Percentiles rank a stretch among this genome's conserved stretches.
Conservation (phyloP, 2,113 vertebrate species). For the Petromus typicus region DNA sequence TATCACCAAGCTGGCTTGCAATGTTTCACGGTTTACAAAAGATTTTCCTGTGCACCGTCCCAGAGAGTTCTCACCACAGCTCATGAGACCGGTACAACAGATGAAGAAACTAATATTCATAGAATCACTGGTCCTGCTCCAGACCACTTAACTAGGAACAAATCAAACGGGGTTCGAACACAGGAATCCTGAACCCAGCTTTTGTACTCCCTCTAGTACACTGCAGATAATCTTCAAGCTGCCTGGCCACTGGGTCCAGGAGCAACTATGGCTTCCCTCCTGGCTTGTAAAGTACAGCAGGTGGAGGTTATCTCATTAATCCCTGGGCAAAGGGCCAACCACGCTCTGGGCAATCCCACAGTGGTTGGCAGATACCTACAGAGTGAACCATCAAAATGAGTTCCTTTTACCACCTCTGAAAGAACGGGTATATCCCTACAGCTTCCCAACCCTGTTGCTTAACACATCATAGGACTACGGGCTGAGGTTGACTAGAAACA, state of each 20-base stretch:
- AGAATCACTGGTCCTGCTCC: background rate
- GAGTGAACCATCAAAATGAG: constrained; percentile 5
- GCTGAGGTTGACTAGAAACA: background rate
- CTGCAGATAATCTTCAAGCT: background rate
- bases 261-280: background rate
- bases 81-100: background rate
- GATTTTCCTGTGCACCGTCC: background rate
- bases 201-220: background rate
- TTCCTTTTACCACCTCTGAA: background rate
- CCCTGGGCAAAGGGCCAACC: constrained; percentile 34
- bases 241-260: background rate
- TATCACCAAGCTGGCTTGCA: background rate
- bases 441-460: background rate
- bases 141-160: background rate
- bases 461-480: background rate
- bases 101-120: background rate
- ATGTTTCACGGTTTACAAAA: background rate
- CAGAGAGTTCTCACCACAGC: background rate
- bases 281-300: constrained; percentile 12
- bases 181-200: background rate
- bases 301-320: constrained; percentile 32
- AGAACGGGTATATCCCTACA: background rate
- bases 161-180: background rate
- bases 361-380: background rate
- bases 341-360: background rate